Base-by-base conservation (phyloP, 2,888 invertebrate genomes). In the Lucinisca nassula region DNA sequence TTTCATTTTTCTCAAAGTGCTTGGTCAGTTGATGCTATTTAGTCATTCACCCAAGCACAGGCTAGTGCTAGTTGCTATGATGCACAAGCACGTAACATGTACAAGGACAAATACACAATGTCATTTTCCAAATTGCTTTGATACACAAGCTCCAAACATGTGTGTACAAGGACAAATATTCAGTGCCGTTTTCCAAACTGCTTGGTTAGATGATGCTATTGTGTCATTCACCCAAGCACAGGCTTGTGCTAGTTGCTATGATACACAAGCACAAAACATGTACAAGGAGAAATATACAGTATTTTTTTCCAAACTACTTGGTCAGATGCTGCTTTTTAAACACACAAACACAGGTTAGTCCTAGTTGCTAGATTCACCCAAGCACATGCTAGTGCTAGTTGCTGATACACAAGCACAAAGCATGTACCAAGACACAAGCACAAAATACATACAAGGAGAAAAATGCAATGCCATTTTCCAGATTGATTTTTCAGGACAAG, bases 351-450 rank as follows among this genome's bases (percentile, higher is more conserved):
- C 61, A 61, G 61, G 61, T 30, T 61, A 61, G 61, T 61, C 27
- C 61, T 61, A 30, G 30, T 30, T 27, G 61, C 3, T 61, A n/a
- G n/a, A n/a, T n/a, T n/a, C 61, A 61, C 61, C 61, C 6, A 61
- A 61, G 61, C 61, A 61, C 61, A 61, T 24, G 61, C 61, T 61
- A 61, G 61, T 61, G 61, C 61, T 61, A 30, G 30, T 30, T 27
- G 61, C 3, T 61, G 1, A 40, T 21, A 61, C 30, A 30, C 61
- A 6, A 61, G 61, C 61, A 61, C 61, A 61, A 61, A 61, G 61
- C 61, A 27, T 61, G 61, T 61, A 30, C 61, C 30, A 61, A 30
- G 61, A 61, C 3, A 21, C 3, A 61, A 27, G 1, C 4, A 51
- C n/a, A 58, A 61, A 79, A n/a, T n/a, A n/a, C n/a, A n/a, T n/a